Evolutionary conservation across 2,113 vertebrate genomes (phyloP).

Genomic region (Perognathus longimembris): DNA sequence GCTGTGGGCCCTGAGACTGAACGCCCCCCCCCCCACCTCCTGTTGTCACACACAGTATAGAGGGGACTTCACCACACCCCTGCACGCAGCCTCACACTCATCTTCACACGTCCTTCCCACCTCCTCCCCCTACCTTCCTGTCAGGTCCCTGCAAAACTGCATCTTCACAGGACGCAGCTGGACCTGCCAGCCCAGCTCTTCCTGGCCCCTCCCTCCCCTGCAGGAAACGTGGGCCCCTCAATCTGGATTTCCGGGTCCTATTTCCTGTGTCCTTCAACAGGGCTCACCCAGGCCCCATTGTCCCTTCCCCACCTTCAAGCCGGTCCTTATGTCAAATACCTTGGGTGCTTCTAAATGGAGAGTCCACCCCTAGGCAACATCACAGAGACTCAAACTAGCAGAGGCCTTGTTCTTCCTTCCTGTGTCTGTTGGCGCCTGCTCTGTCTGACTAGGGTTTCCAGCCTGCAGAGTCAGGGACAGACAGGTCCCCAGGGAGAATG

Average conservation of each 20-base stretch:
- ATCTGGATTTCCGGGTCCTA: neutral
- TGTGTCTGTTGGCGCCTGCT: no score
- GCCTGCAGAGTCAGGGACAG: neutral
- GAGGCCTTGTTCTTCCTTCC: neutral
- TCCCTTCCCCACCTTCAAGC: fast-evolving
- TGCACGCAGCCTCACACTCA: neutral
- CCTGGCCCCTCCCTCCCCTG: neutral
- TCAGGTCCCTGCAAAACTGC: neutral
- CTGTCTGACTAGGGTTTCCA: neutral
- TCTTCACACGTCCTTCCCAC: neutral
- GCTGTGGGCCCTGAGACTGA: neutral
- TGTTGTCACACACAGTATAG: no score
- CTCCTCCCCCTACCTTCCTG: neutral
- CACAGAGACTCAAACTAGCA: neutral
- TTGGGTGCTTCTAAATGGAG: neutral
- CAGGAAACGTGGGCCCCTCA: neutral
- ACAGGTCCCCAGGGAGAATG: neutral
- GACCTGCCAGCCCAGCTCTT: neutral
- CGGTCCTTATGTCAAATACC: neutral
- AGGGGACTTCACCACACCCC: neutral
- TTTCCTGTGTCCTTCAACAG: neutral
- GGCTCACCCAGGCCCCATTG: neutral
- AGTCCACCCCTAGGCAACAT: neutral
- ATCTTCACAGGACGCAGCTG: neutral
- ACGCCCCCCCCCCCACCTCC: neutral